Evolutionary conservation across 2,113 vertebrate genomes (phyloP), one percentile per base, ranked within the genome.

Genomic region (Sclerurus mexicanus): DNA sequence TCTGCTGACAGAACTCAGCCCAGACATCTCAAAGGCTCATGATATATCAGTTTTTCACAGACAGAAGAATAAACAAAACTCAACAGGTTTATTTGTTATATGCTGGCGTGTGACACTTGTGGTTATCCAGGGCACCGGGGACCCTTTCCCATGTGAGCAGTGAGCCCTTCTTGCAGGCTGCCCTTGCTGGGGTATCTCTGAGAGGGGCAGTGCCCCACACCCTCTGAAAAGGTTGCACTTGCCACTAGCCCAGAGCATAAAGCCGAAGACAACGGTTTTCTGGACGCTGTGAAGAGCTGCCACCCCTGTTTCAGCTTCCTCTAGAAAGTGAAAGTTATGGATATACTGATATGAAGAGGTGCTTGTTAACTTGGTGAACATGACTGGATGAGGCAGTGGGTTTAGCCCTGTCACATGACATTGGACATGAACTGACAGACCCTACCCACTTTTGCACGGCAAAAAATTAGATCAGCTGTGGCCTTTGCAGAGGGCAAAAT

Each of bases 131-230:
- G 21, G 30, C 15, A 63, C 5, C 20, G n/a, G 28, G 23, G 25
- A 47, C 31, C 15, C 6, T 40, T 33, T 52, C 15, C 60, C 1
- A 1, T 33, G 40, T 9, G 13, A 77, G 25, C 33, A 53, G 50
- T 3, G 4, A 76, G 50, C 22, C 23, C 49, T 80, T 4, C 23
- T 63, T 13, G 23, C 7, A 9, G 49, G 33, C 44, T 52, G 8
- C 21, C 3, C 33, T 69, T 15, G 8, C 44, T 4, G 2, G 39
- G 50, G 23, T 4, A 8, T n/a, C 49, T 55, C 74, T 0, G 2
- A 35, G 86, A 28, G 1, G 1, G 24, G 35, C n/a, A 47, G 40
- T 49, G 60, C 6, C 74, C n/a, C 30, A 24, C 0, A 1, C 21
- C 44, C 27, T 55, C 47, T 58, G 28, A 62, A 58, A 58, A 18